Evolutionary conservation across 2,113 vertebrate genomes (phyloP), one percentile per base, ranked within the genome.

Genomic region (Nothobranchius kuhntae): DNA sequence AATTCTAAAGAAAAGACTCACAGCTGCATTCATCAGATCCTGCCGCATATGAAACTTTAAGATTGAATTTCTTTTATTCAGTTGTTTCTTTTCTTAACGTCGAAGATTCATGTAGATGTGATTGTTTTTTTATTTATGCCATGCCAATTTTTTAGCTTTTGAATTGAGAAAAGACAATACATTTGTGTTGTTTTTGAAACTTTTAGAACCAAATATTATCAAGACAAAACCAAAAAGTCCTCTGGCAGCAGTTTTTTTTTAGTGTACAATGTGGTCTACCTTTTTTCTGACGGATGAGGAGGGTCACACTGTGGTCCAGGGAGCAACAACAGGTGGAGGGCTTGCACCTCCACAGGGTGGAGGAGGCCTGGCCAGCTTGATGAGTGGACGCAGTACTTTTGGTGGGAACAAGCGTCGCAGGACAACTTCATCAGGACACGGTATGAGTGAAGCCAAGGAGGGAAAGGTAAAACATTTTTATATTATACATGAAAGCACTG

Each of bases 251-350:
- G 60, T 38, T 60, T 47, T 48, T 47, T 48, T 13, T 45, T 47
- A 6, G 5, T 40, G 13, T 59, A 91, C 80, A 86, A 96, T 96
- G 95, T 96, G 94, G 94, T 93, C 95, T 15, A 93, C 95, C 24
- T 95, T 95, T 81, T 83, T 94, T 75, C 57, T 94, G 85, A 92
- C 92, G 36, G 94, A 96, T 2, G 93, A 94, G 82, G 93, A 94
- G 68, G 85, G 83, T 26, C 83, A 83, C 15, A 57, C 64, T 0
- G 59, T 70, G 38, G 71, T 42, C 2, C 78, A 69, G 10, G 78
- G 36, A 7, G 1, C 71, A 0, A 83, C 69, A 1, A n/a, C 55
- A 1, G 61, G 71, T 0, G 0, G 81, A 45, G 45, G 47, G 7
- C 5, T 52, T 12, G 69, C 52, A 53, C 38, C 69, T 3, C 69